Base-by-base conservation (phyloP, 2,888 invertebrate species). In the Drosophila basisetae region DNA sequence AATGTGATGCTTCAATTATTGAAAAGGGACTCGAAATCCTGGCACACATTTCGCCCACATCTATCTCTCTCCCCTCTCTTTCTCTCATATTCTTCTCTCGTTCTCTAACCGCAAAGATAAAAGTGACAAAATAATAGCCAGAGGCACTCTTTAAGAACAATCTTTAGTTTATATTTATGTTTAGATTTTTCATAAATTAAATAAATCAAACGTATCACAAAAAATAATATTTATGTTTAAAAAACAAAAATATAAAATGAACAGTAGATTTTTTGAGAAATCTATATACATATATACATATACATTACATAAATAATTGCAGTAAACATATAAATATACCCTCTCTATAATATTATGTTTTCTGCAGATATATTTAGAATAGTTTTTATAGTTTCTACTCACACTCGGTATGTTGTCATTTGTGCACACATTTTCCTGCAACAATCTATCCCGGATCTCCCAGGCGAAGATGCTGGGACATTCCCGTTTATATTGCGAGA, bases 401-500 rank as follows among this genome's bases (percentile, higher is more conserved):
- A 99, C 99, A 93, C 98, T 98, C 68, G 99, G 99, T 90, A 99
- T 98, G 94, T 98, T 99, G 94, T 99, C 99, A 90, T 97, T 98
- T 76, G 97, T 97, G 94, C 99, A 99, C 78, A 98, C 97, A 43
- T 97, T 97, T 92, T 99, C 99, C 82, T 97, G 97, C 41, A 99
- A 95, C 90, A 99, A 95, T 91, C 98, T 96, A 92, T 99, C 99
- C 60, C 99, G 94, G 92, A 99, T 99, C 94, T 99, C 99, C 99
- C 99, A 99, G 31, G 99, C 99, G 94, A 99, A 99, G 94, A 99
- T 99, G 76, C 98, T 98, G 22, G 99, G 99, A 92, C 98, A 98
- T 93, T 99, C 99, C 39, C 98, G 95, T 94, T 99, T 99, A 95
- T 98, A 99, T 90, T 97, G 96, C 31, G 98, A 98, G 78, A 99